phyloP scores from a whole-genome alignment of 2,113 vertebrate species.

The Cyrtonyx montezumae region DNA sequence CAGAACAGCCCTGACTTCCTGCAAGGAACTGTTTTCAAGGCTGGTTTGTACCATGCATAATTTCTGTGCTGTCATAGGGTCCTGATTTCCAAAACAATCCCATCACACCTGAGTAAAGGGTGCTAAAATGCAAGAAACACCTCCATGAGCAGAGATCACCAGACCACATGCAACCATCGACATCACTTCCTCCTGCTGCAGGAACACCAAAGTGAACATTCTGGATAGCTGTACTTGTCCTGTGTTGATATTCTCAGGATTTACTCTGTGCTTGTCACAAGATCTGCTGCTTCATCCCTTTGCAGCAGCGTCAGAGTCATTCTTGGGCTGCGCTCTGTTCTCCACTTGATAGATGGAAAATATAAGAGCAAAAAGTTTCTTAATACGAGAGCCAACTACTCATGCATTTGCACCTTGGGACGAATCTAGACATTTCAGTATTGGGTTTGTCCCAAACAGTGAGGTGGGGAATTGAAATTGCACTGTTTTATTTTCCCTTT shows the following conservation, averaged over 20 bases:
- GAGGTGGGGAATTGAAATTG: not conserved
- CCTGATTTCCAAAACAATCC: not conserved
- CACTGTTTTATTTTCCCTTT: not conserved
- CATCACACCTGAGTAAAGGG: not conserved
- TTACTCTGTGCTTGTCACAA: not conserved
- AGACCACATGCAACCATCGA: accelerated
- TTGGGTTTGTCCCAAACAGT: not conserved
- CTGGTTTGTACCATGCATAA: not conserved
- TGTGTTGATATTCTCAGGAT: not conserved
- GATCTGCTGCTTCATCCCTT: not conserved
- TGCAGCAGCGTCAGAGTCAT: not conserved
- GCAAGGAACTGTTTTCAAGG: not conserved
- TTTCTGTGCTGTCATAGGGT: not conserved
- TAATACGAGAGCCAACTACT: not conserved
- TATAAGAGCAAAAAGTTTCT: not conserved
- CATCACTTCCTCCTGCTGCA: not conserved
- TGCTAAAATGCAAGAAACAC: not conserved
- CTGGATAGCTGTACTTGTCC: not conserved
- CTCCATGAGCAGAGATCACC: not conserved
- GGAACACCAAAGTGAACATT: not conserved
- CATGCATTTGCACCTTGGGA: not conserved
- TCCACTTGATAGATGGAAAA: not conserved
- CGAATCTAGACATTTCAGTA: not conserved
- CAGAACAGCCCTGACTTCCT: not conserved
- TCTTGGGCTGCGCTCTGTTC: not conserved